Percentiles rank a stretch among this genome's conserved stretches.
Conservation (phyloP, 2,797 vertebrate species). For the Premnoplex brunnescens region DNA sequence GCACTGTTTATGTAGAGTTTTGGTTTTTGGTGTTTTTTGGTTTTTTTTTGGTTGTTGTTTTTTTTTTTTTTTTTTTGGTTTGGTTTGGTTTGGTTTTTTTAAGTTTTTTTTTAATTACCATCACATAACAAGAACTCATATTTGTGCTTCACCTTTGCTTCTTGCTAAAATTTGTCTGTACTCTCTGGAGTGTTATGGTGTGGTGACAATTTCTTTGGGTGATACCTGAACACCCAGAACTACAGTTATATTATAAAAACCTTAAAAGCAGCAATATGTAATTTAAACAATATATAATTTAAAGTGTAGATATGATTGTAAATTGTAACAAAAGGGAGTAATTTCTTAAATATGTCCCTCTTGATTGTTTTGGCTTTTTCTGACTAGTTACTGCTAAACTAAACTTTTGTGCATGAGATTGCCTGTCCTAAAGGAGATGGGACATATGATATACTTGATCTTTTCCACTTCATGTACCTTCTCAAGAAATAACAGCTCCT, state of each 20-base stretch:
- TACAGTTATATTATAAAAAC: neutral
- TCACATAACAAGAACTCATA: neutral
- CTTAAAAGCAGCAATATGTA: neutral
- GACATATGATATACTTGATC: neutral
- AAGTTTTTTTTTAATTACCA: neutral
- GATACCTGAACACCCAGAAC: neutral
- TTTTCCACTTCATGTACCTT: neutral
- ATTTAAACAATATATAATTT: neutral
- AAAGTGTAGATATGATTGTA: neutral
- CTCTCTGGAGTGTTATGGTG: neutral
- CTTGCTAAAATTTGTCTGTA: neutral
- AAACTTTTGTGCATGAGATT: neutral
- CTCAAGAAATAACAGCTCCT: neutral
- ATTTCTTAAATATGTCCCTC: neutral
- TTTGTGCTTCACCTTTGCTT: neutral
- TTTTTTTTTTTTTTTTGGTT: too few species aligned
- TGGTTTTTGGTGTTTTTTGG: too few species aligned
- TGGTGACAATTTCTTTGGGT: neutral
- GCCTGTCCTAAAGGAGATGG: neutral
- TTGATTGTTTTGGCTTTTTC: neutral
- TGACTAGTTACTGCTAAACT: neutral
- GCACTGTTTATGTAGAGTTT: neutral
- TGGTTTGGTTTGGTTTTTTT: too few species aligned
- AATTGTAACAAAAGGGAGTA: neutral
- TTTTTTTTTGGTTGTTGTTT: too few species aligned